phyloP scores from a whole-genome alignment of 1,140 invertebrate genomes.

The Gryllus bimaculatus region DNA sequence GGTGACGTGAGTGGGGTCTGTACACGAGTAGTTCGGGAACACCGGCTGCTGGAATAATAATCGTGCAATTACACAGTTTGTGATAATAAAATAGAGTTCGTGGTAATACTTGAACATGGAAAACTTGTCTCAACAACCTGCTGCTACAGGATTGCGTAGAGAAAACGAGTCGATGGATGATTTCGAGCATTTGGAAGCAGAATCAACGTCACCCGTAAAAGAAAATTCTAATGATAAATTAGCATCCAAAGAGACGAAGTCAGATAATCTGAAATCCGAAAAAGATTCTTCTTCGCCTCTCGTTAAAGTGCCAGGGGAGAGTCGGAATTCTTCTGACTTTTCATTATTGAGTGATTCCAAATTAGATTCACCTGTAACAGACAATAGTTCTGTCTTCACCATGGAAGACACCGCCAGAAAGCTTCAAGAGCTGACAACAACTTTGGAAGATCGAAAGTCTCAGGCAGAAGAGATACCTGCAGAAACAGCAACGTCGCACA shows the following conservation, averaged over 20 bases:
- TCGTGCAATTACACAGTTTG: not conserved
- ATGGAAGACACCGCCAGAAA: not conserved
- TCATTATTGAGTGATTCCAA: not conserved
- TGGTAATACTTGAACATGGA: not conserved
- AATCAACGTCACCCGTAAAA: slow-evolving; percentile 29
- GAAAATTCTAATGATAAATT: slow-evolving; percentile 14
- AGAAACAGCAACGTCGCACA: not conserved
- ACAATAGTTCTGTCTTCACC: not conserved
- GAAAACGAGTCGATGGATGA: slow-evolving; percentile 59
- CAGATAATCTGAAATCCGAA: not conserved
- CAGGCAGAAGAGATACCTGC: not conserved
- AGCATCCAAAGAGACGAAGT: not conserved
- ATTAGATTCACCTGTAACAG: not conserved
- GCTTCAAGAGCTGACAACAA: not conserved
- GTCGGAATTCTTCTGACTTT: slow-evolving; percentile 7
- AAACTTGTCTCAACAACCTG: not conserved
- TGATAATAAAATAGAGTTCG: slow-evolving; percentile 2
- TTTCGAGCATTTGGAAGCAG: slow-evolving; percentile 56
- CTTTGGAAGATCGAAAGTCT: not conserved
- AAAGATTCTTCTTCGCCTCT: not conserved
- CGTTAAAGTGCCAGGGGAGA: not conserved
- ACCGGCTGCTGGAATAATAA: not conserved
- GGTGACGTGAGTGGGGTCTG: not conserved
- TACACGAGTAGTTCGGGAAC: not conserved
- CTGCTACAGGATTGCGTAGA: slow-evolving; percentile 36